Evolutionary conservation across 1,140 invertebrate species (phyloP).

Genomic region (Belonocnema kinseyi): DNA sequence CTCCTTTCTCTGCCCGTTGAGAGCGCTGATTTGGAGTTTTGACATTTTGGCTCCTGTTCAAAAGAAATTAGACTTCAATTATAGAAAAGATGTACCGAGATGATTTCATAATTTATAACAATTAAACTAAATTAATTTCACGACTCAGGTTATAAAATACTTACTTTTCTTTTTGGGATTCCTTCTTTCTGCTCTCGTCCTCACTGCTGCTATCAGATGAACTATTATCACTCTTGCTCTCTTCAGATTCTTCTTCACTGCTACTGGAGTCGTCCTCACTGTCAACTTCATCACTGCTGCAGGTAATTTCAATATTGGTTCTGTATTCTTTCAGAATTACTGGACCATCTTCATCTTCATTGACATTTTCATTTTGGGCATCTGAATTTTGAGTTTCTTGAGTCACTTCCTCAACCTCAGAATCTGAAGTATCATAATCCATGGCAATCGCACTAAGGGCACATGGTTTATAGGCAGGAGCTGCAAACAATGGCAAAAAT

Average conservation of each 20-base stretch:
- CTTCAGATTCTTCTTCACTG: conserved; percentile 35
- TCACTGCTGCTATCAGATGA: conserved; percentile 42
- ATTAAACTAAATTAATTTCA: conserved; percentile 5
- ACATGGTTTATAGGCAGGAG: not conserved
- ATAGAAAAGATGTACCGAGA: too few relatives aligned
- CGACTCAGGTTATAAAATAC: not conserved
- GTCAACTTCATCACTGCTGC: conserved; percentile 31
- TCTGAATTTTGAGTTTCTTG: not conserved
- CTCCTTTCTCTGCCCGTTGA: conserved; percentile 48
- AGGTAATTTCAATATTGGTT: conserved; percentile 12
- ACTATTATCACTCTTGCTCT: conserved; percentile 42
- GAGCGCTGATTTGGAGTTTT: conserved; percentile 26
- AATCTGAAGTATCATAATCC: conserved; percentile 47
- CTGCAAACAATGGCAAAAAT: not conserved
- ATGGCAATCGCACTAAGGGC: conserved; percentile 40
- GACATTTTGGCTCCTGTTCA: conserved; percentile 18
- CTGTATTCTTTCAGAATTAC: conserved; percentile 32
- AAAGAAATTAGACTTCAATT: conserved; percentile 32
- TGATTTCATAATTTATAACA: not conserved
- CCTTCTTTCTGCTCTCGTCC: conserved; percentile 25
- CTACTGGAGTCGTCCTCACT: conserved; percentile 42
- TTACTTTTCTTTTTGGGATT: not conserved
- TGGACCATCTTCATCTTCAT: conserved; percentile 30
- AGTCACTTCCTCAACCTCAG: conserved; percentile 45
- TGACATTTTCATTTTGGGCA: conserved; percentile 1